Evolutionary conservation across 2,113 vertebrate genomes (phyloP).

Genomic region (Lepus timidus): DNA sequence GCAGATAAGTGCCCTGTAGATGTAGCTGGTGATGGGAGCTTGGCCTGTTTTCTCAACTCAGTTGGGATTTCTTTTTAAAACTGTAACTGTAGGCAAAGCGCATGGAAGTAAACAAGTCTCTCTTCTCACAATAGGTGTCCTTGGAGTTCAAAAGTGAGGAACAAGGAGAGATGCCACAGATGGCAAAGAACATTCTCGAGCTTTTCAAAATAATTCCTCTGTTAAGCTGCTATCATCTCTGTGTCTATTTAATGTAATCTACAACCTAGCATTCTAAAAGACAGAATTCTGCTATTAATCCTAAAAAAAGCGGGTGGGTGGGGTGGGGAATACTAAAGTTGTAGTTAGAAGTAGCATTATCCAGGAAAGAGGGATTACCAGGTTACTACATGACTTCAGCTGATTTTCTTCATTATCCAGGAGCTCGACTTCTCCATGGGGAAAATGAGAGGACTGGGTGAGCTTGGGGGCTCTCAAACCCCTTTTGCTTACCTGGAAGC

Average conservation of each 20-base stretch:
- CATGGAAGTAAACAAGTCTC: slow-evolving; percentile 23
- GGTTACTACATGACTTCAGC: not conserved
- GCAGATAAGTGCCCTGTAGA: not conserved
- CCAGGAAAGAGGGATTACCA: not conserved
- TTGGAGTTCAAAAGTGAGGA: not conserved
- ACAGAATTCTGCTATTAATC: not conserved
- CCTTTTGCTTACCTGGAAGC: not conserved
- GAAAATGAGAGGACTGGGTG: not conserved
- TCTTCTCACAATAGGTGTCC: not conserved
- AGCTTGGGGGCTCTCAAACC: not conserved
- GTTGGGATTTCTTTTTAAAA: not conserved
- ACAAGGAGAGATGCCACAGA: not conserved
- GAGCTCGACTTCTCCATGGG: not conserved
- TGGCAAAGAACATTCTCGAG: not conserved
- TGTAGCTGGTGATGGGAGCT: not conserved
- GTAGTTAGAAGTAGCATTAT: not conserved
- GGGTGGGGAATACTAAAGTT: not conserved
- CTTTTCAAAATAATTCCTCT: slow-evolving; percentile 37
- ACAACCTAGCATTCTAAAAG: not conserved
- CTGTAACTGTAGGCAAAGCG: not conserved
- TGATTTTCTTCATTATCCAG: not conserved
- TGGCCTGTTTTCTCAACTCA: not conserved
- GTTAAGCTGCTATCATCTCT: not conserved
- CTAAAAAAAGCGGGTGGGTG: not conserved
- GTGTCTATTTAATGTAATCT: not conserved